Base-by-base conservation (phyloP, 2,797 vertebrate species). In the Peromyscus nudipes region DNA sequence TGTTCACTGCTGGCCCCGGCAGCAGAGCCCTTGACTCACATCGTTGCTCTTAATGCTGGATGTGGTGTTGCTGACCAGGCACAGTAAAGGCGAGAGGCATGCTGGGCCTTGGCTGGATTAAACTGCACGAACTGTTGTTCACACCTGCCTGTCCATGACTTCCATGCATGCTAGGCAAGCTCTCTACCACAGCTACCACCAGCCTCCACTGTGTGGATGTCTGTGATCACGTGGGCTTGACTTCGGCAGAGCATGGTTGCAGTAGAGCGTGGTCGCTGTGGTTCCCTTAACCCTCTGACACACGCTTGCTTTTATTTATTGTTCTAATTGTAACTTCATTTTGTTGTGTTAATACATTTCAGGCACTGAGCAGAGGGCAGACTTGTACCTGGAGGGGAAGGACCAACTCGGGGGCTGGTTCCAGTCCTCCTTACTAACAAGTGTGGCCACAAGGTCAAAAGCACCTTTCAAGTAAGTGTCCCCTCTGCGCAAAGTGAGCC, bases 391-490 rank as follows among this genome's bases (percentile, higher is more conserved):
- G 89, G 99, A 99, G 97, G 99, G 99, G 75, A 99, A 99, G 98
- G 99, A 99, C 98, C 99, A 99, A 95, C 98, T 99, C 1, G 99
- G 99, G 43, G 99, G 99, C 8, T 99, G 99, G 99, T 99, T 99
- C 97, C 99, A 99, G 94, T 99, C 99, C 1, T 99, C 99, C 12
- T 98, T 99, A 25, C 98, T 99, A 93, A 99, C 99, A n/a, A 99
- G 99, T 4, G 99, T 99, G 11, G 99, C 99, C 34, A 95, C 98
- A 90, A 98, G 98, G 95, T 99, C 99, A 91, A 99, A 99, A 97
- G 99, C 99, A 2, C 99, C 99, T 0, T 99, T 99, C 98, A 99
- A 99, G 99, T 99, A 97, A 99, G 99, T 98, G 4, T 7, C 10
- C 84, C 34, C 62, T n/a, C 46, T 10, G 7, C 1, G 8, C 57